Evolutionary conservation across 2,797 vertebrate species (phyloP), one percentile per base, ranked within the genome.

Genomic region (Schizopygopsis malacanthus): DNA sequence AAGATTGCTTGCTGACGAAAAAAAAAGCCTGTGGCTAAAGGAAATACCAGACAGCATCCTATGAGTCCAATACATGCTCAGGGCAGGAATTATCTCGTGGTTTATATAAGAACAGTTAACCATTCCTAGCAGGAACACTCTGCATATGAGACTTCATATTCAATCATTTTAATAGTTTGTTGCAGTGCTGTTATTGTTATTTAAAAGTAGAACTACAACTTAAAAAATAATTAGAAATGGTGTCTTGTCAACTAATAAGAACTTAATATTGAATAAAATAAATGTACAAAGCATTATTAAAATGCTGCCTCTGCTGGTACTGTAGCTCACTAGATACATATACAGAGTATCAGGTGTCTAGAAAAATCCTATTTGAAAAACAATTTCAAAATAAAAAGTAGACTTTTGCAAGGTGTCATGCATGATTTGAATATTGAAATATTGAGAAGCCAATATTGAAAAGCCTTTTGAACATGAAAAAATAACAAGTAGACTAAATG

Each of bases 1-100:
- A 80, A 73, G 54, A 85, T 37, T 71, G 75, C 63, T 45, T 47
- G 59, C 10, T 52, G 33, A 25, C 4, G 28, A 37, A 28, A 65
- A 33, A 33, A 33, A 72, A 67, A 85, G 18, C 11, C 18, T 71
- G 22, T 22, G 47, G 37, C 6, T 54, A 28, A 77, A 63, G 43
- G 22, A 85, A 79, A 79, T 47, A 43, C 8, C 41, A 79, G 65
- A 41, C 3, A 39, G 76, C 8, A 54, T 50, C 22, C 63, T 22
- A 79, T 3, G n/a, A 70, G 79, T 81, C 52, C 28, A 81, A 52
- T 52, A 37, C 10, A 39, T 22, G 39, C 63, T 69, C 18, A 37
- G n/a, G 15, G 78, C 39, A 61, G 13, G 11, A 81, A 10, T 16
- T n/a, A 13, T 25, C 54, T 61, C 25, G 52, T 6, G 56, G 39